Evolutionary conservation across 1,140 invertebrate species (phyloP), one percentile per base, ranked within the genome.

Genomic region (Adelges cooleyi): DNA sequence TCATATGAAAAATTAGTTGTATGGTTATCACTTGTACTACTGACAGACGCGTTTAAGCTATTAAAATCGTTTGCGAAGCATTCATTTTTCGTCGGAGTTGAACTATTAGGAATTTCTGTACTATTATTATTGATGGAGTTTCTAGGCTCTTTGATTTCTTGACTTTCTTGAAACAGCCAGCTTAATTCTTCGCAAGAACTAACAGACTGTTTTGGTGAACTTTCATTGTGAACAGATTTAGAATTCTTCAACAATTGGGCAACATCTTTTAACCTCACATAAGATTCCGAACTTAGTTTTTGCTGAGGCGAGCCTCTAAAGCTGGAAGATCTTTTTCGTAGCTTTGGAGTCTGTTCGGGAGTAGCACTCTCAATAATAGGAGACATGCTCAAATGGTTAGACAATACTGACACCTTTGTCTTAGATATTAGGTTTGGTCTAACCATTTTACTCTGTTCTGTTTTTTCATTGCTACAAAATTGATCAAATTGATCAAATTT

Each of bases 211-310:
- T 48, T 48, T 20, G 23, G 17, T 18, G n/a, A 1, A 20, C 17
- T 46, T 36, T 29, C 17, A 62, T 46, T 22, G 20, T 15, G 3
- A 29, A 62, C 56, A 8, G 42, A 1, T 48, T 62, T 62, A 2
- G 56, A 62, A 13, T 48, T 48, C 46, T 62, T 62, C 9, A 48
- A 62, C 17, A 62, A 3, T 27, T 13, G 20, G 2, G 40, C 25
- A 20, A 62, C 56, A 48, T 62, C 56, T 22, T 62, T 62, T 36
- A 62, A 48, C 20, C 56, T 27, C 20, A 48, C 56, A 48, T 62
- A 62, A 3, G 56, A 42, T 48, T 62, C 56, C 3, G 22, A 15
- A 48, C 1, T 62, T 17, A 44, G 53, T 44, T 59, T 59, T 6
- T 23, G 17, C 3, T 29, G 23, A 20, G 56, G 25, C 46, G 42